Base-by-base conservation (phyloP, 2,888 invertebrate species). In the Aphidoletes aphidimyza region DNA sequence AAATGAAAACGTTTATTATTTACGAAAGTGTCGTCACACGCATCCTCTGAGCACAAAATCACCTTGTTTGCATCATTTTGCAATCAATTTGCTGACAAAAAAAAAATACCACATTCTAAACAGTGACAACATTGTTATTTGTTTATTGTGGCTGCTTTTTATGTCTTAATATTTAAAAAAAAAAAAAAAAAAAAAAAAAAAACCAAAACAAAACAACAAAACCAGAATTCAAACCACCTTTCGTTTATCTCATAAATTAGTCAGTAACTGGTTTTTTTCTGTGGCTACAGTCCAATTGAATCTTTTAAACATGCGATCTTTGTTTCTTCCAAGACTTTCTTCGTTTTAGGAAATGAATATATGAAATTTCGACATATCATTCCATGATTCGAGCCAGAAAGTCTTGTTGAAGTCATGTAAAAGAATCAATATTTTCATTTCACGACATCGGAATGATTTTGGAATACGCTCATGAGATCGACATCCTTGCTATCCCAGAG, bases 41-140 rank as follows among this genome's bases (percentile, higher is more conserved):
- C 34, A 30, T 30, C 30, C 69, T 69, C 69, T 42, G 8, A 42
- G 14, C 14, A 30, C 17, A 30, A 6, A 69, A 30, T 9, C 42
- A 42, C 0, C 6, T 69, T 69, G 34, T 30, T 69, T 69, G 69
- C 69, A 69, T 30, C 14, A 30, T 69, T n/a, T 69, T 69, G 34
- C 30, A 30, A 26, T 69, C 69, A 30, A 69, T 30, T 69, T n/a
- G n/a, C n/a, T n/a, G n/a, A n/a, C n/a, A n/a, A 5, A 30, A 30
- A 26, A 69, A 69, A 30, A n/a, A 69, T 34, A n/a, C n/a, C n/a
- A n/a, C n/a, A 69, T 30, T 30, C 34, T 69, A 1, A 69, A 69
- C 9, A n/a, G 17, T 30, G 69, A 69, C 17, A 69, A 30, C 34
- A 69, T 69, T 69, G 69, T 69, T 69, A 14, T 69, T 69, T 69